These are phyloP conservation scores for Tenthredo notha DNA, from an alignment of 2,888 invertebrate species.

Conservation along the genomic window DNA sequence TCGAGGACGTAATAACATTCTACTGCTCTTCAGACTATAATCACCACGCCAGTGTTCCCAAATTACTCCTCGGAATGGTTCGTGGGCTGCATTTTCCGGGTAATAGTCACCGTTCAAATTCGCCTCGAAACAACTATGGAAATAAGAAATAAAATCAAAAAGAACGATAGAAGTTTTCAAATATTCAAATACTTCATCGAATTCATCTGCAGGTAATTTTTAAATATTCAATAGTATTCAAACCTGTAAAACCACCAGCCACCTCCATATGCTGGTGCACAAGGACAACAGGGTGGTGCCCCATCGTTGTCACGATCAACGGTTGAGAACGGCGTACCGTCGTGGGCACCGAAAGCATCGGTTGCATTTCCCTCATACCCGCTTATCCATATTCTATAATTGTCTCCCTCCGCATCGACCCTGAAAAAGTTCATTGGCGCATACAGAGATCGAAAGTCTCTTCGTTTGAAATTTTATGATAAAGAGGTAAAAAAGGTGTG, in stretches of 20 bases:
- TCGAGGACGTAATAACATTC: slow-evolving; percentile 79
- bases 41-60: slow-evolving; percentile 83
- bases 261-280: slow-evolving; percentile 80
- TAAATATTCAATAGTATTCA: slow-evolving; percentile 50
- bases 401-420: slow-evolving; percentile 76
- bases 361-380: slow-evolving; percentile 80
- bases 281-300: slow-evolving; percentile 79
- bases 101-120: slow-evolving; percentile 81
- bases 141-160: neutral
- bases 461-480: neutral
- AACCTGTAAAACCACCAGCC: slow-evolving; percentile 84
- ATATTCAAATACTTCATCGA: neutral
- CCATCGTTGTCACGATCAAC: slow-evolving; percentile 79
- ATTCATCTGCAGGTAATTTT: neutral
- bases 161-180: neutral
- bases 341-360: slow-evolving; percentile 81
- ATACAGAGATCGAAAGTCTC: neutral
- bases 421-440: slow-evolving; percentile 12
- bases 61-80: slow-evolving; percentile 80
- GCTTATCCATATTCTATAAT: slow-evolving; percentile 78
- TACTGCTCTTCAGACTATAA: slow-evolving; percentile 79
- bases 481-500: neutral
- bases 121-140: slow-evolving; percentile 80
- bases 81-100: slow-evolving; percentile 78
- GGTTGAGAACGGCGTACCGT: slow-evolving; percentile 79